Evolutionary conservation across 2,888 invertebrate genomes (phyloP).

Genomic region (Drosophila greeni): DNA sequence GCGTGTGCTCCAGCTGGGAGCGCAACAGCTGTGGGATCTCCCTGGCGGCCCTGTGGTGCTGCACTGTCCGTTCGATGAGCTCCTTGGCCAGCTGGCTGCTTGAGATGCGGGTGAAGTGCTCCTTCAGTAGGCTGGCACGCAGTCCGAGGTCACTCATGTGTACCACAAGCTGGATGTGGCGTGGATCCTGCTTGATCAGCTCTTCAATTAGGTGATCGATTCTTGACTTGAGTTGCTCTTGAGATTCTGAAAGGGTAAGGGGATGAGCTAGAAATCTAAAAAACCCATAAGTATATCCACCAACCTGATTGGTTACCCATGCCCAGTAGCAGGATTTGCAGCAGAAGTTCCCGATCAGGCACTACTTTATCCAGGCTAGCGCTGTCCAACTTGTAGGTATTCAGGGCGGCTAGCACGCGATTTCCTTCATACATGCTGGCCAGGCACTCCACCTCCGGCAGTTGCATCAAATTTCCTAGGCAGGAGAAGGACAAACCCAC

Average conservation of each 20-base stretch:
- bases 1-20: constrained; percentile 80
- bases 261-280: neutral
- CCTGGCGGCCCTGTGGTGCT: constrained; percentile 79
- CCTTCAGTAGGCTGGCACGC: constrained; percentile 69
- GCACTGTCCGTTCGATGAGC: constrained; percentile 79
- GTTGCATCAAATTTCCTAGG: constrained; percentile 60
- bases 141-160: constrained; percentile 68
- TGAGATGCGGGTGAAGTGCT: constrained; percentile 75
- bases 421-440: constrained; percentile 68
- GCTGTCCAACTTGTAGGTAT: constrained; percentile 66
- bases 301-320: constrained; percentile 61
- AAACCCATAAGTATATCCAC: neutral
- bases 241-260: constrained; percentile 30
- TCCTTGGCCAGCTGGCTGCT: constrained; percentile 74
- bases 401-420: constrained; percentile 60
- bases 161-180: constrained; percentile 65
- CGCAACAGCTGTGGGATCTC: constrained; percentile 71
- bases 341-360: constrained; percentile 45
- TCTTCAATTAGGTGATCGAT: constrained; percentile 66
- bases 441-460: constrained; percentile 62
- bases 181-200: constrained; percentile 66
- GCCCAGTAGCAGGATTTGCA: constrained; percentile 59
- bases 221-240: constrained; percentile 24
- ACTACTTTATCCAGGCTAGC: constrained; percentile 48
- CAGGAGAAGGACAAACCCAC: constrained; percentile 55